Base-by-base conservation (phyloP, 2,113 vertebrate genomes). In the Accipiter cooperii region DNA sequence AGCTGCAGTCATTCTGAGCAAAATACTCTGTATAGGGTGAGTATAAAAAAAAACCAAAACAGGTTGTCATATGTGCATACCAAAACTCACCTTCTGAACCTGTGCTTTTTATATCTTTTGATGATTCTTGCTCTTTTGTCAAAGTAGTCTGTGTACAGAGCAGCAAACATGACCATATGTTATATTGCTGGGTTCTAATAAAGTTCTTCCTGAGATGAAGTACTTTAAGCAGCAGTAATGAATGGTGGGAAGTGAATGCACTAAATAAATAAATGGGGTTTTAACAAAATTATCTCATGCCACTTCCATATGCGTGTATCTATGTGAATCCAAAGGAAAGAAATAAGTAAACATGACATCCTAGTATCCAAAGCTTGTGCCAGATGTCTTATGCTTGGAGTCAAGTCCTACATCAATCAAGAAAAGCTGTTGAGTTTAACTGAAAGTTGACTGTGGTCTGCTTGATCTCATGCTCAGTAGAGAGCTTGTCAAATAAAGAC, bases 341-440 rank as follows among this genome's bases (percentile, higher is more conserved):
- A 93, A 89, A 49, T 46, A 71, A 90, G 79, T 91, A 89, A 96
- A 92, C 46, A 18, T 51, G 46, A 91, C 84, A 78, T 82, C 33
- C 13, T 64, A 85, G 52, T 57, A 75, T 89, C 38, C n/a, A 64
- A 63, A 93, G 57, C 28, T 83, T 93, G 46, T 76, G 28, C 84
- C 78, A 79, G 84, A 89, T 94, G 70, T 93, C 42, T 91, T 63
- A 1, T 79, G 49, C 70, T 91, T 94, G 66, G 47, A 73, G 29
- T 85, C 36, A 87, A 79, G 78, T 87, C 84, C 40, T 75, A 46
- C 57, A 34, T 66, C 58, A 90, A 85, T 76, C 65, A 83, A 75
- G 91, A 73, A 78, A 87, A 93, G 61, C 81, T 91, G 60, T 55
- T 93, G 78, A 87, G 44, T 87, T 93, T 82, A 94, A 87, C 31